Evolutionary conservation across 2,113 vertebrate species (phyloP), one percentile per base, ranked within the genome.

Genomic region (Anolis sagrei): DNA sequence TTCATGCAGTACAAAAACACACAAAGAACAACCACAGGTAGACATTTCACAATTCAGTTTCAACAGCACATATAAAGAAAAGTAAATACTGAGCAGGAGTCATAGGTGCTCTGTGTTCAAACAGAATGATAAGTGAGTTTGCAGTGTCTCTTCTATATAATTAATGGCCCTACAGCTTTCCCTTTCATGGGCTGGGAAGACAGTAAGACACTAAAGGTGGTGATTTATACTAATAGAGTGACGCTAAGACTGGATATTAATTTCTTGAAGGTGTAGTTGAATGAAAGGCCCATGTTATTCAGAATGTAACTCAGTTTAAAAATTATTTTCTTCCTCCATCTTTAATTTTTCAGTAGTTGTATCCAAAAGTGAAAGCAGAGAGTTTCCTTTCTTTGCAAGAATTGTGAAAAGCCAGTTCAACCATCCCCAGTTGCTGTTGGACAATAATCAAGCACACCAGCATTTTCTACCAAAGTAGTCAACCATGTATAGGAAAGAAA

Each of bases 1-100:
- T 34, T 39, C 36, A 72, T 36, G 49, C 34, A 62, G 39, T 61
- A 36, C 69, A 29, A 25, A n/a, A 51, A 62, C 39, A 34, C 5
- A 13, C 58, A 32, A 32, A 9, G 10, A 62, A 62, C 19, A 49
- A 49, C 54, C 29, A 76, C 72, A 76, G 75, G 29, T 18, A n/a
- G 11, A 3, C 32, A 75, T 66, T 83, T 64, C 72, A 76, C 29
- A 83, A 76, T 29, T 83, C 39, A 62, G 39, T 83, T 76, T 83
- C 72, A 64, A 76, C 58, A 76, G 36, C 58, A 74, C 25, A 62
- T 48, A 23, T 36, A 61, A 68, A 69, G 79, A 68, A 58, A 81
- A 69, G 80, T 70, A 58, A 75, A 75, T n/a, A 44, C 29, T 49
- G 36, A 25, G 29, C 44, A 64, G 62, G 72, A 83, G 18, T 83